These are phyloP conservation scores for Mormyrus iriodes DNA, from an alignment of 2,113 vertebrate genomes.

Conservation along the genomic window DNA sequence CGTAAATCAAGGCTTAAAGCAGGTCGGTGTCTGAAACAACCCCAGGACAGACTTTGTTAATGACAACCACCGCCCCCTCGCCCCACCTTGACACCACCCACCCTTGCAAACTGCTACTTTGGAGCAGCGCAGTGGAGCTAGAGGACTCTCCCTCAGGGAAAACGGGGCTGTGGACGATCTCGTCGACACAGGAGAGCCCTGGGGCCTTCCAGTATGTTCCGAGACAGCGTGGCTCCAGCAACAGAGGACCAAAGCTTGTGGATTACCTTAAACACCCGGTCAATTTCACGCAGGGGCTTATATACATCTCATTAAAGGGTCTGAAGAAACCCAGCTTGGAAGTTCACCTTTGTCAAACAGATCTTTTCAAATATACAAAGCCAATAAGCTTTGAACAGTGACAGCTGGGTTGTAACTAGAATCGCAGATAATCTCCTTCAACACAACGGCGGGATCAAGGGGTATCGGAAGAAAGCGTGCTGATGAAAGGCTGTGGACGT, in stretches of 20 bases:
- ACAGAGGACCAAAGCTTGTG: background rate
- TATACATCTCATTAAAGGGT: constrained; percentile 11
- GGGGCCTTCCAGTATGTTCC: background rate
- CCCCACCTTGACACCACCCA: background rate
- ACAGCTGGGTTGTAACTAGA: background rate
- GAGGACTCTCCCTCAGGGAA: background rate
- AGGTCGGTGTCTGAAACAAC: constrained; percentile 50
- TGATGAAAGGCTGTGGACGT: background rate
- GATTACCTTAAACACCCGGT: background rate
- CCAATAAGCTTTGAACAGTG: background rate
- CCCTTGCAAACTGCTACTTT: background rate
- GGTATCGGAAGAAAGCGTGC: background rate
- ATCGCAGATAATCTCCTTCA: background rate
- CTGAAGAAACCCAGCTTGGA: background rate
- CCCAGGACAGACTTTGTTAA: constrained; percentile 36
- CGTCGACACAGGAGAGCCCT: background rate
- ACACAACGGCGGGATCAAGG: too few relatives aligned
- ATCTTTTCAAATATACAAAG: constrained; percentile 7
- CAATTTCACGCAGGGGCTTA: background rate
- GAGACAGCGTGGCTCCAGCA: background rate
- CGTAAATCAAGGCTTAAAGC: constrained; percentile 53
- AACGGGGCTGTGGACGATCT: background rate
- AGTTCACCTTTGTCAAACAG: background rate
- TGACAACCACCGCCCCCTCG: background rate
- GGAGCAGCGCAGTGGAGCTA: background rate